Percentiles rank a stretch among this genome's conserved stretches.
Evolutionary conservation across 2,797 vertebrate species (phyloP).

Genomic region (Cyclopterus lumpus): DNA sequence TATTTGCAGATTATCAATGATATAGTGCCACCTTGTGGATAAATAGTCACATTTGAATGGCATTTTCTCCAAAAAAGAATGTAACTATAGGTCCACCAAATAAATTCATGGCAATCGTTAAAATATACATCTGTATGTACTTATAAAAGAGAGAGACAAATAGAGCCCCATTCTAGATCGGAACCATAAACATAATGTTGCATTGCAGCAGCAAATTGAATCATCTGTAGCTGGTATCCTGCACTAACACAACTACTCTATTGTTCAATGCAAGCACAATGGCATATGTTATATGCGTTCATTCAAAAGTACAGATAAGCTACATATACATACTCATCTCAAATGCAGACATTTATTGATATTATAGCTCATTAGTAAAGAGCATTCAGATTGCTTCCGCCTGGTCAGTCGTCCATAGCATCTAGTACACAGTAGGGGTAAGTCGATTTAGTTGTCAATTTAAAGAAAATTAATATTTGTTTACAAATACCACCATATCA

Average conservation of each 20-base stretch:
- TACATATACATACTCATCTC: background rate
- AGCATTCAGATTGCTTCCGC: slow-evolving; percentile 67
- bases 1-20: background rate
- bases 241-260: background rate
- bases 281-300: background rate
- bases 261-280: background rate
- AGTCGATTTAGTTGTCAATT: rapidly evolving
- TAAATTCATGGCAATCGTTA: background rate
- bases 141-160: background rate
- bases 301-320: background rate
- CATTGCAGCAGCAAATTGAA: background rate
- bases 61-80: too few species aligned
- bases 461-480: rapidly evolving
- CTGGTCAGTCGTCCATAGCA: slow-evolving; percentile 48
- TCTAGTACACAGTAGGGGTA: slow-evolving; percentile 34
- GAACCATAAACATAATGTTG: background rate
- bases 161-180: background rate
- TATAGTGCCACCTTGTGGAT: slow-evolving; percentile 72
- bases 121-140: background rate
- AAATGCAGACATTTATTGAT: background rate
- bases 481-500: rapidly evolving
- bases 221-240: background rate
- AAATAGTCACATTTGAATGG: slow-evolving; percentile 1
- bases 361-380: slow-evolving; percentile 38
- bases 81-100: background rate